phyloP scores from a whole-genome alignment of 2,113 vertebrate species.

The Cranoglanis bouderius region DNA sequence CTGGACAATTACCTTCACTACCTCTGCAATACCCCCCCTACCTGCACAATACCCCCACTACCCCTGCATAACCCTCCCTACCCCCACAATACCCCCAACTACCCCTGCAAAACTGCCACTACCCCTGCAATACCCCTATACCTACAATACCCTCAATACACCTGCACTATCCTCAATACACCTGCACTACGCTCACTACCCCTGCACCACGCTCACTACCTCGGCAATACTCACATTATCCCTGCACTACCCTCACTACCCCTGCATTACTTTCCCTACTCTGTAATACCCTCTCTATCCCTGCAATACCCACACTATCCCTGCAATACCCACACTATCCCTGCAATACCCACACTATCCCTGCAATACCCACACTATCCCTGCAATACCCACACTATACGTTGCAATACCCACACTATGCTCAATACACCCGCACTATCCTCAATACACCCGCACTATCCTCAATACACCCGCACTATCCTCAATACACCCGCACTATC shows the following conservation, averaged over 20 bases:
- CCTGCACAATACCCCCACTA: too few relatives aligned
- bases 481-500: background rate
- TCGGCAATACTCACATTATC: background rate
- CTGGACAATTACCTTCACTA: too few relatives aligned
- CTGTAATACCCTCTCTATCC: background rate
- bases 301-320: too few relatives aligned
- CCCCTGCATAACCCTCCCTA: too few relatives aligned
- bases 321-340: background rate
- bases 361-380: background rate
- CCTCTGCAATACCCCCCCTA: too few relatives aligned
- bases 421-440: background rate
- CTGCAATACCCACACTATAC: background rate
- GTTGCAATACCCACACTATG: background rate
- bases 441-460: background rate
- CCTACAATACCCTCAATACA: background rate
- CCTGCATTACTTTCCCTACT: background rate
- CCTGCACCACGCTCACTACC: background rate
- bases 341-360: background rate
- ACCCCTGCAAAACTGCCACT: too few relatives aligned
- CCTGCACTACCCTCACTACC: background rate
- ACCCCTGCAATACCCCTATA: background rate
- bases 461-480: too few relatives aligned
- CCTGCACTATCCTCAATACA: background rate
- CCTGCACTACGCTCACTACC: background rate
- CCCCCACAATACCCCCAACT: too few relatives aligned